A percentile compares a stretch with the other conserved stretches of the same genome.
Evolutionary conservation across 2,797 vertebrate species (phyloP).

Genomic region (Mionectes olivaceus): DNA sequence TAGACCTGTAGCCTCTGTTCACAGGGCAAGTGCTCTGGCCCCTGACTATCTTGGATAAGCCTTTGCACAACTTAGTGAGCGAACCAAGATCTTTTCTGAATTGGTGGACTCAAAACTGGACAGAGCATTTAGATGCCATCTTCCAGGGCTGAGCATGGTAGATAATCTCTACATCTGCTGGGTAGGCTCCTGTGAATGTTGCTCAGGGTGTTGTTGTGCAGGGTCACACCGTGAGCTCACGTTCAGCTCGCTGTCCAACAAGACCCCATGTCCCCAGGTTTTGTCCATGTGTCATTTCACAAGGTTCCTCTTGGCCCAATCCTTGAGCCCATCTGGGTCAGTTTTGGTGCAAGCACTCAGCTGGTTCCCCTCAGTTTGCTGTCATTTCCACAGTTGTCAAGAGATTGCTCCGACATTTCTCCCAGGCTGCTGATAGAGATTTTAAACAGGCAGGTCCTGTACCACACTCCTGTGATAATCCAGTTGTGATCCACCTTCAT

Average conservation of each 20-base stretch:
- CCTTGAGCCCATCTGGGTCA: background rate
- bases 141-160: background rate
- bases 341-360: background rate
- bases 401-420: background rate
- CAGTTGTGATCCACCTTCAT: background rate
- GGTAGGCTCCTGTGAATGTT: background rate
- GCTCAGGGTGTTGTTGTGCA: background rate
- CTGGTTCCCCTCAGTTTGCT: background rate
- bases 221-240: background rate
- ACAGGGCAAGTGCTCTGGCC: background rate
- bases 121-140: background rate
- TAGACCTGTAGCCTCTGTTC: background rate
- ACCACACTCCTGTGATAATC: background rate
- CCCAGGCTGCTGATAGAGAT: background rate
- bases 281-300: background rate
- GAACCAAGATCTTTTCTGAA: background rate
- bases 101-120: background rate
- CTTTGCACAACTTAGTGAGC: background rate
- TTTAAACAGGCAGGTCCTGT: background rate
- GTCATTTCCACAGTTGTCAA: background rate
- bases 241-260: background rate
- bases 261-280: background rate
- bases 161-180: background rate
- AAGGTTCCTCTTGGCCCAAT: background rate
- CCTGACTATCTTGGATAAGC: background rate